phyloP scores from a whole-genome alignment of 2,797 vertebrate genomes.

The Lepus townsendii region DNA sequence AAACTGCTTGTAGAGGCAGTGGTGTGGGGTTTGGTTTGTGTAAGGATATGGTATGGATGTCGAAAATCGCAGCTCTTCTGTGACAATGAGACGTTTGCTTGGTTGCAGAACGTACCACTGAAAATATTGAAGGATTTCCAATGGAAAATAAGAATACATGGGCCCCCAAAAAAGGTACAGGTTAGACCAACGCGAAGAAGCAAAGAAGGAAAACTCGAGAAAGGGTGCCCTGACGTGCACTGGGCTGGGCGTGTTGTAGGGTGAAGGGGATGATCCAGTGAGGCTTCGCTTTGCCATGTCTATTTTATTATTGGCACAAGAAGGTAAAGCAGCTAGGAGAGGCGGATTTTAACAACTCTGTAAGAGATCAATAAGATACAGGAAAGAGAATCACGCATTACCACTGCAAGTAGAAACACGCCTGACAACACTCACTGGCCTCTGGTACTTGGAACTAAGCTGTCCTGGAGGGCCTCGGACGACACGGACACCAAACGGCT shows the following conservation, averaged over 20 bases:
- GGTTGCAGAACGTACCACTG: neutral
- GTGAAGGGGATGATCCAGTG: too few relatives aligned
- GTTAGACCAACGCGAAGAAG: neutral
- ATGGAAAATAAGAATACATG: neutral
- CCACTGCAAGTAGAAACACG: neutral
- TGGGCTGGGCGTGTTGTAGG: too few relatives aligned
- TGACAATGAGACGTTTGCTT: conserved; percentile 12
- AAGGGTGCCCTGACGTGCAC: too few relatives aligned
- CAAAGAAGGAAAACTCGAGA: neutral
- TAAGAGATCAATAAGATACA: neutral
- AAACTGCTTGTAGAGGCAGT: neutral
- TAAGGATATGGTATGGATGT: neutral
- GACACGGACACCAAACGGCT: neutral
- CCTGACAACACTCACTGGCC: neutral
- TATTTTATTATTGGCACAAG: neutral
- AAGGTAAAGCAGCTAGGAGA: conserved; percentile 8
- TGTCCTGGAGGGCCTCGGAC: neutral
- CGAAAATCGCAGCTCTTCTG: neutral
- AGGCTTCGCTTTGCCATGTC: neutral
- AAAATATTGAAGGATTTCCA: conserved; percentile 32
- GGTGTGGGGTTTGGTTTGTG: neutral
- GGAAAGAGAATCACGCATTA: neutral
- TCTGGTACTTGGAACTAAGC: neutral
- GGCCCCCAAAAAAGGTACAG: neutral
- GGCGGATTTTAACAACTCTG: neutral